A percentile compares a stretch with the other conserved stretches of the same genome.
phyloP scores from a whole-genome alignment of 2,888 invertebrate genomes.

The Holacanthella duospinosa region DNA sequence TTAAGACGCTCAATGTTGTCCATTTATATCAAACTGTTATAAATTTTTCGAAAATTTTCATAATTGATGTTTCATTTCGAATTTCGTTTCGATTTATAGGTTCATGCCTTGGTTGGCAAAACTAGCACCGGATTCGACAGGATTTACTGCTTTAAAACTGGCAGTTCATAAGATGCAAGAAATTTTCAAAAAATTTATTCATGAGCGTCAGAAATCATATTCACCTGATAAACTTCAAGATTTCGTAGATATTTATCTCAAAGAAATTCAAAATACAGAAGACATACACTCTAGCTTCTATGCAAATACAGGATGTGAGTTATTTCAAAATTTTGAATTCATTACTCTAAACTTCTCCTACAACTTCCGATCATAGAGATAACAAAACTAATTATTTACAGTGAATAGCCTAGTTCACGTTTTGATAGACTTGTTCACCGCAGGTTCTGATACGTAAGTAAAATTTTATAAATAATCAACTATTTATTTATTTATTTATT shows the following conservation, averaged over 20 bases:
- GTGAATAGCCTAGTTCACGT: constrained; percentile 9
- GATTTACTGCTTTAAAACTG: constrained; percentile 16
- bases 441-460: constrained; percentile 40
- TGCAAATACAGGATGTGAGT: constrained; percentile 19
- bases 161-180: constrained; percentile 15
- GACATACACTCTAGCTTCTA: constrained; percentile 23
- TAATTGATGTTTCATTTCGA: background rate
- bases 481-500: background rate
- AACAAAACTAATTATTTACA: background rate
- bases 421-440: constrained; percentile 7
- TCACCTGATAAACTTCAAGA: background rate
- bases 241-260: constrained; percentile 23
- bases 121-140: constrained; percentile 17
- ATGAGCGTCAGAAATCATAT: constrained; percentile 15
- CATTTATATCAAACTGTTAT: background rate
- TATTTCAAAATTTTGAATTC: background rate
- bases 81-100: background rate
- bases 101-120: constrained; percentile 26
- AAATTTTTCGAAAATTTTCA: background rate
- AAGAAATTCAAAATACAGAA: constrained; percentile 17
- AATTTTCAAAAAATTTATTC: constrained; percentile 16
- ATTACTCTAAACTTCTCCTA: no score
- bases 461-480: background rate
- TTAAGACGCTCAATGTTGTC: no score
- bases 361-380: no score